Evolutionary conservation across 2,113 vertebrate genomes (phyloP), one percentile per base, ranked within the genome.

Genomic region (Cyprinodon brontotheroides): DNA sequence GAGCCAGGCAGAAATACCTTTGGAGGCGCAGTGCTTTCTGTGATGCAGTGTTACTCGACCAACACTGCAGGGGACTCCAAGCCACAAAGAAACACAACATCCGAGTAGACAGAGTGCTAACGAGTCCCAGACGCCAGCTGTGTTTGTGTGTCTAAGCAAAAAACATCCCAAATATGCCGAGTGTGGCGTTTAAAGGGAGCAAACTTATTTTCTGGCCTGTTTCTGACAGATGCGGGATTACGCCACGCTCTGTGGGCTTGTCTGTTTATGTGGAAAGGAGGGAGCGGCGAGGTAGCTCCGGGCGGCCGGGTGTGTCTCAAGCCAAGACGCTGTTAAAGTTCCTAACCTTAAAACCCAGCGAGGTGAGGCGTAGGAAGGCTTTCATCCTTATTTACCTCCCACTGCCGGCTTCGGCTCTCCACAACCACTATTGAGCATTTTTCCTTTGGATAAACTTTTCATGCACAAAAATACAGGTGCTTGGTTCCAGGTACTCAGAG

Each of bases 81-180:
- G 29, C 68, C 45, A 2, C 53, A 68, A 67, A 70, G 78, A 73
- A 83, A 70, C 72, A 81, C 63, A 62, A 10, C 14, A 60, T 73
- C 57, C 61, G 57, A 39, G 13, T 4, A 53, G 41, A 68, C 64
- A 22, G 29, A 43, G 20, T 41, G 39, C 22, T n/a, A 50, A 17
- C 47, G 61, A 47, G 47, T 57, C 63, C 47, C 72, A 81, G 3
- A 86, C 80, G 74, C 20, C 76, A 60, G 60, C 78, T 77, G 45
- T 81, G 80, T 83, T 79, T 84, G 74, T 53, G 66, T 38, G 39
- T 70, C 41, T 62, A 62, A 79, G 67, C 13, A 68, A 73, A 72
- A 85, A 85, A 83, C 17, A 72, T 72, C 53, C 67, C 38, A 81
- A 75, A 86, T 22, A 47, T 67, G 62, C 53, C 39, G 45, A 38